phyloP scores from a whole-genome alignment of 2,113 vertebrate species.

The Tachysurus fulvidraco region DNA sequence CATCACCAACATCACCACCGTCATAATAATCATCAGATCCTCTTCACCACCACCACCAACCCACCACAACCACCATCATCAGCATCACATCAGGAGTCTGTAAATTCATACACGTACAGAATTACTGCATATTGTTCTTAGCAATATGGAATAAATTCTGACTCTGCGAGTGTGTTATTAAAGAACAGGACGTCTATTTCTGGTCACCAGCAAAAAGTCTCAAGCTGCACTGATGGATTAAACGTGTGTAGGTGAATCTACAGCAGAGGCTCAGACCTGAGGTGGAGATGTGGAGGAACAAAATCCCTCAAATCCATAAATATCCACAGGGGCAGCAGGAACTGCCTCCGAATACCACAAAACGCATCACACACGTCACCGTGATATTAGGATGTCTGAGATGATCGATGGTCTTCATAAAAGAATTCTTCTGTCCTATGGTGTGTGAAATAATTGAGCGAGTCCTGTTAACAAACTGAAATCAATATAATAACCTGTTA shows the following conservation, averaged over 20 bases:
- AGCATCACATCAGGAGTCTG: background rate
- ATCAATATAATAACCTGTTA: conserved; percentile 37
- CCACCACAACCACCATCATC: background rate
- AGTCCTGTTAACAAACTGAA: conserved; percentile 5
- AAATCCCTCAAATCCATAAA: conserved; percentile 25
- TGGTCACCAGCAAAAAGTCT: background rate
- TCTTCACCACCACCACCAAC: background rate
- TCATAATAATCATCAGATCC: background rate
- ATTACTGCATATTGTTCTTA: background rate
- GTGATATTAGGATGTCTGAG: conserved; percentile 3
- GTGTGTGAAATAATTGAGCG: conserved; percentile 4
- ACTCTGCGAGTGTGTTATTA: background rate
- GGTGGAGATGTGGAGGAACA: background rate
- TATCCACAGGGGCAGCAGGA: conserved; percentile 5
- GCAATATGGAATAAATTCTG: background rate
- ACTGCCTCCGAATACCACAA: background rate
- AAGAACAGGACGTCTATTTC: background rate
- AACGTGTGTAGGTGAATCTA: background rate
- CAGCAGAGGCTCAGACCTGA: background rate
- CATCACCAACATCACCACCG: background rate
- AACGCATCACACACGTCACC: conserved; percentile 9
- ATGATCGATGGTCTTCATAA: background rate
- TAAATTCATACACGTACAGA: background rate
- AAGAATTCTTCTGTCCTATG: background rate
- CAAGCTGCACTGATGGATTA: background rate